A percentile compares a stretch with the other conserved stretches of the same genome.
Conservation (phyloP, 2,113 vertebrate species). For the Eira barbara region DNA sequence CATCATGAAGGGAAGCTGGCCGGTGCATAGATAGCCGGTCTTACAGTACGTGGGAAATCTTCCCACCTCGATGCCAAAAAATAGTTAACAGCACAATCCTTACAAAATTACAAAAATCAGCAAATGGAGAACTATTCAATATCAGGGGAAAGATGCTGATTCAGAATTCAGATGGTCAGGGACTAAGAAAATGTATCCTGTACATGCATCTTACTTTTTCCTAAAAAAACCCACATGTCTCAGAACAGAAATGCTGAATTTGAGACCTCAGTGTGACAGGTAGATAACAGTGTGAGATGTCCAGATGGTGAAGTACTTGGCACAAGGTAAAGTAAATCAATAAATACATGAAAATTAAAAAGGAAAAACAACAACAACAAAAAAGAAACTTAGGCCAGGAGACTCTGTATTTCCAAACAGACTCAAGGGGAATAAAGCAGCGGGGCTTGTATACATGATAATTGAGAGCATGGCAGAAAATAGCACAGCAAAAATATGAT, state of each 20-base stretch:
- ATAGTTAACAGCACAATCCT: neutral
- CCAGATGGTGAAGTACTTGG: constrained; percentile 40
- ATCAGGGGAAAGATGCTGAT: neutral
- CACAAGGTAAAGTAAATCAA: constrained; percentile 49
- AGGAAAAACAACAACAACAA: constrained; percentile 19
- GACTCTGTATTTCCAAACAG: constrained; percentile 43
- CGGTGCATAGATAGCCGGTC: neutral
- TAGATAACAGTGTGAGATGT: constrained; percentile 24
- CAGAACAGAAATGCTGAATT: constrained; percentile 36
- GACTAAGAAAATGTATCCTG: neutral
- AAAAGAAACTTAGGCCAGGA: neutral
- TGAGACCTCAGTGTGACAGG: neutral
- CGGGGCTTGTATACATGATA: constrained; percentile 11
- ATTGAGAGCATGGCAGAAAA: constrained; percentile 34
- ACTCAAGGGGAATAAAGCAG: constrained; percentile 45
- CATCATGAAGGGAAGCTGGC: neutral
- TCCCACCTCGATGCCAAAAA: neutral
- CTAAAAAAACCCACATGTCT: neutral
- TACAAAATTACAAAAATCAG: constrained; percentile 5
- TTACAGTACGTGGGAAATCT: neutral
- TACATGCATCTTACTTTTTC: neutral
- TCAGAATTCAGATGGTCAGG: neutral
- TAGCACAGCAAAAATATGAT: neutral
- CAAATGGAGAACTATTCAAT: neutral
- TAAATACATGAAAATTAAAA: neutral